Evolutionary conservation across 2,797 vertebrate species (phyloP).

Genomic region (Eleutherodactylus coqui): DNA sequence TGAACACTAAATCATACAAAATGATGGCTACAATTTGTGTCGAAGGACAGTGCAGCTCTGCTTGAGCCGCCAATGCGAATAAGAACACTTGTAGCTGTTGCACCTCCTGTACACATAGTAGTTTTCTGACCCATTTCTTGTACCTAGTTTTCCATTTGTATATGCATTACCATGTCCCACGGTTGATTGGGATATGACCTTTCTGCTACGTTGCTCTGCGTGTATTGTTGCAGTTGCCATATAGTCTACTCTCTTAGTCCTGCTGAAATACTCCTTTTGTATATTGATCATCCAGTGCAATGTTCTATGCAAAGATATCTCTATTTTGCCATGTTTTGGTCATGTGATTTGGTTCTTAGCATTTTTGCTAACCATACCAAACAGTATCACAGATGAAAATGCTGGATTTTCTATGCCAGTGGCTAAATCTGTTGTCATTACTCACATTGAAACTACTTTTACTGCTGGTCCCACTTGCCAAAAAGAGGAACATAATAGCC

Average conservation of each 20-base stretch:
- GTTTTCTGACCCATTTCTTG: not conserved
- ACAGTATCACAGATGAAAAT: not conserved
- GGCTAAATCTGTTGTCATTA: not conserved
- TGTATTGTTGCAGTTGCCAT: too few species aligned
- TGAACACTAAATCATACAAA: too few species aligned
- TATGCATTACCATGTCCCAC: not conserved
- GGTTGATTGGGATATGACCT: not conserved
- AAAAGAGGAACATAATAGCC: not conserved
- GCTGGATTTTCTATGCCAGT: too few species aligned
- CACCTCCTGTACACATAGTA: not conserved
- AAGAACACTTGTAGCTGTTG: not conserved
- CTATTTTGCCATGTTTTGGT: too few species aligned
- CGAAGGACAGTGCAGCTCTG: too few species aligned
- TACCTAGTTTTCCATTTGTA: not conserved
- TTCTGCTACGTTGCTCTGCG: not conserved
- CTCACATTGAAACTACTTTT: not conserved
- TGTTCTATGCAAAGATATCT: not conserved
- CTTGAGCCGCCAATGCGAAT: not conserved
- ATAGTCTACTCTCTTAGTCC: too few species aligned
- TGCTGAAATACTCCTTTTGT: too few species aligned
- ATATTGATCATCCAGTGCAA: too few species aligned
- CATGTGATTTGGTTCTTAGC: not conserved
- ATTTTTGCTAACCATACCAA: not conserved
- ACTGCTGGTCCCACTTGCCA: not conserved
- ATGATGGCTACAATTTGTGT: too few species aligned